Percentiles rank a stretch among this genome's conserved stretches.
These are phyloP conservation scores for Pelodytes ibericus DNA, from an alignment of 2,797 vertebrate genomes.

Conservation along the genomic window DNA sequence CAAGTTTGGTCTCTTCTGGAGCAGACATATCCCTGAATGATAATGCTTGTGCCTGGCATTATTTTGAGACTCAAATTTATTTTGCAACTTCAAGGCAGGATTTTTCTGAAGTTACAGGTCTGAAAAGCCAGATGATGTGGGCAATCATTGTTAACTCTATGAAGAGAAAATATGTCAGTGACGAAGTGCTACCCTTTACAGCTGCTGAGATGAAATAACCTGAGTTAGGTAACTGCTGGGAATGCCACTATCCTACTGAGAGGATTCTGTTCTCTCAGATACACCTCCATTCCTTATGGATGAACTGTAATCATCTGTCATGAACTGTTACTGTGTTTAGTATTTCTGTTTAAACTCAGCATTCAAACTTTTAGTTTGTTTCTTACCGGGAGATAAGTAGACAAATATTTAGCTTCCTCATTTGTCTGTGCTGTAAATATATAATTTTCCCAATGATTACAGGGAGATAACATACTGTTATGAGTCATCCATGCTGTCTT, in stretches of 20 bases:
- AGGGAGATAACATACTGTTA: conserved; percentile 75
- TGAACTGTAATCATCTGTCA: conserved; percentile 28
- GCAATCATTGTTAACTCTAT: conserved; percentile 12
- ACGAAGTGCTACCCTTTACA: conserved; percentile 14
- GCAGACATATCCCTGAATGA: no score
- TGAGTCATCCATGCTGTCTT: conserved; percentile 71
- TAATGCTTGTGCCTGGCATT: no score
- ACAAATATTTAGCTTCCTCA: conserved; percentile 69
- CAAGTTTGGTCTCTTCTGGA: no score
- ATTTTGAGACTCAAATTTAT: no score
- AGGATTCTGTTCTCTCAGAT: neutral
- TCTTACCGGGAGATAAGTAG: conserved; percentile 40
- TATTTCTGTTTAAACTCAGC: no score
- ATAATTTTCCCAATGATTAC: conserved; percentile 76
- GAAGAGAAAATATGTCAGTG: conserved; percentile 20
- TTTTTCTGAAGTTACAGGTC: neutral
- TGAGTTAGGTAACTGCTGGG: conserved; percentile 2
- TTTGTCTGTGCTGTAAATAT: conserved; percentile 69
- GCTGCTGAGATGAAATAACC: conserved; percentile 25
- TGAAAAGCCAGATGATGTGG: neutral
- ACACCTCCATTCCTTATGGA: neutral
- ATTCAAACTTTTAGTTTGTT: no score
- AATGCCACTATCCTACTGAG: conserved; percentile 32
- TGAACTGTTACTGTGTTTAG: conserved; percentile 49
- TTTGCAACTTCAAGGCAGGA: neutral